These are phyloP conservation scores for Bellardia bayeri DNA, from an alignment of 2,888 invertebrate genomes.

Conservation along the genomic window DNA sequence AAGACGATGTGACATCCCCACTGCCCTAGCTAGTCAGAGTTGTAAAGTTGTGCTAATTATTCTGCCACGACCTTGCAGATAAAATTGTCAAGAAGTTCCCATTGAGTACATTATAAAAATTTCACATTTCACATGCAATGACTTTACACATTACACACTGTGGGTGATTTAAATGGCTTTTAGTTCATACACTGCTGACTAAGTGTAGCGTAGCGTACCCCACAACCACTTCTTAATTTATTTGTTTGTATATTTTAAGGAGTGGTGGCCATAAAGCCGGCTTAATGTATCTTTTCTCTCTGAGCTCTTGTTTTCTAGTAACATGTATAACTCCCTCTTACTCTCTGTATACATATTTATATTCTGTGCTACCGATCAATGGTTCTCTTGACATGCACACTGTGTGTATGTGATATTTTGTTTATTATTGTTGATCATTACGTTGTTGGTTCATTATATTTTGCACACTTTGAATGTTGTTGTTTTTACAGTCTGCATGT, in stretches of 20 bases:
- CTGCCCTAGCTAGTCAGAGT: too few species aligned
- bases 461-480: constrained; percentile 39
- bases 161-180: too few species aligned
- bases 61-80: too few species aligned
- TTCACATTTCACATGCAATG: too few species aligned
- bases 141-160: too few species aligned
- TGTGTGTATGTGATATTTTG: constrained; percentile 22
- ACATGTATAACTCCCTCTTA: neutral
- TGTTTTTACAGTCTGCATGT: constrained; percentile 2
- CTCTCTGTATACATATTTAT: neutral
- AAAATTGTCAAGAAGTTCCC: too few species aligned
- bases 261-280: constrained; percentile 59
- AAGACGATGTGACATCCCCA: too few species aligned
- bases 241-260: constrained; percentile 54
- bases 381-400: constrained; percentile 1
- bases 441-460: constrained; percentile 40
- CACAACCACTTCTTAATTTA: neutral
- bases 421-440: constrained; percentile 61
- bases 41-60: too few species aligned
- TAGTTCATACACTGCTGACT: too few species aligned
- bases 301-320: neutral
- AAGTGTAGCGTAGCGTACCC: neutral
- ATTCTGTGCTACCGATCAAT: neutral
- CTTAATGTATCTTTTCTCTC: constrained; percentile 9
- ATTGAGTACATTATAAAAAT: too few species aligned